phyloP scores from a whole-genome alignment of 2,797 vertebrate genomes.

The Typhlichthys eigenmanni region DNA sequence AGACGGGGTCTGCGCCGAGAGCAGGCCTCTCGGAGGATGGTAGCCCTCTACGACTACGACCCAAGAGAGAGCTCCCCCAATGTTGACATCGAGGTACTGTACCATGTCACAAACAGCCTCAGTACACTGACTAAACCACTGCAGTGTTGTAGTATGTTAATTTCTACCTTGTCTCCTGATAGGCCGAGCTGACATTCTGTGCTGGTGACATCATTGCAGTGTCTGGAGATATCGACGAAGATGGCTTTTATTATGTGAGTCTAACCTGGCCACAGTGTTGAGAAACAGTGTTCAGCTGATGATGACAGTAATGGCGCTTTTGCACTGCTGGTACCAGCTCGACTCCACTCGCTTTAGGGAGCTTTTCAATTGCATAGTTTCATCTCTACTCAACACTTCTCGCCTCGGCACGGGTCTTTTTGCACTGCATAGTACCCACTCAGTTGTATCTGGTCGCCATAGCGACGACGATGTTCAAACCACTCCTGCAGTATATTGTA shows the following conservation, averaged over 20 bases:
- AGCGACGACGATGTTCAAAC: too few relatives aligned
- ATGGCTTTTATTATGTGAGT: slow-evolving; percentile 98
- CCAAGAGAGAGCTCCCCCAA: slow-evolving; percentile 96
- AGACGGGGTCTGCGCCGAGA: slow-evolving; percentile 78
- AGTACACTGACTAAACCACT: background rate
- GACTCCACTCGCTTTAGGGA: too few relatives aligned
- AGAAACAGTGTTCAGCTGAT: too few relatives aligned
- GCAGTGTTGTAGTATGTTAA: background rate
- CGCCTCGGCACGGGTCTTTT: too few relatives aligned
- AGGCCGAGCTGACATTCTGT: slow-evolving; percentile 96
- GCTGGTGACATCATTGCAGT: slow-evolving; percentile 95
- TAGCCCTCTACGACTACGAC: slow-evolving; percentile 95
- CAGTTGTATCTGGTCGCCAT: too few relatives aligned
- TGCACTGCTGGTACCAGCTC: too few relatives aligned
- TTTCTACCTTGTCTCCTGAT: slow-evolving; percentile 26
- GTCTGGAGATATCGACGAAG: slow-evolving; percentile 95
- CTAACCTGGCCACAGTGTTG: background rate
- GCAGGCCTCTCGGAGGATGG: slow-evolving; percentile 87
- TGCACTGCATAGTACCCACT: too few relatives aligned
- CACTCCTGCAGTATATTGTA: too few relatives aligned
- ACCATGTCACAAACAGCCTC: background rate
- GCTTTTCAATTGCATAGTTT: too few relatives aligned
- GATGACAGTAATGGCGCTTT: too few relatives aligned
- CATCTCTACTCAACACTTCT: too few relatives aligned
- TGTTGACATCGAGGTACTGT: slow-evolving; percentile 91